Percentiles rank a stretch among this genome's conserved stretches.
These are phyloP conservation scores for Scylla paramamosain DNA, from an alignment of 1,140 invertebrate species.

Conservation along the genomic window DNA sequence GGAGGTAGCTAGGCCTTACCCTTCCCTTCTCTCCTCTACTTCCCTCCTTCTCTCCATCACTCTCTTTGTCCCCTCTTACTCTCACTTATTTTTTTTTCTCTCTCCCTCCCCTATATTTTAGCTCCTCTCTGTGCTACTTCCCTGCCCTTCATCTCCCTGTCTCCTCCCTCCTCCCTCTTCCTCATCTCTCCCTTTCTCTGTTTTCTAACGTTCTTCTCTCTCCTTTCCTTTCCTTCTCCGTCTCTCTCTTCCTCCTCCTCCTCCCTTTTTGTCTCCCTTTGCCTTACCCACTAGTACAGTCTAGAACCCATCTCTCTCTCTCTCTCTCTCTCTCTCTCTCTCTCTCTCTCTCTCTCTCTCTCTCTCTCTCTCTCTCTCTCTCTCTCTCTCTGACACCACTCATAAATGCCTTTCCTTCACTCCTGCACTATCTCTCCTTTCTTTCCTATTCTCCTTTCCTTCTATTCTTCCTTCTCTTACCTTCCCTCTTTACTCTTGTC, in stretches of 20 bases:
- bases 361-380: neutral
- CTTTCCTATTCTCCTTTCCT: neutral
- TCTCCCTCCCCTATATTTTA: neutral
- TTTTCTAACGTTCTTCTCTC: no score
- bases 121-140: no score
- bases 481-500: neutral
- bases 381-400: no score
- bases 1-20: no score
- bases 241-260: no score
- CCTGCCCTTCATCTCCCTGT: neutral
- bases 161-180: neutral
- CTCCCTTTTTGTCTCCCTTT: neutral
- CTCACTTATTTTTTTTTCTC: neutral
- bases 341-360: neutral
- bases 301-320: neutral
- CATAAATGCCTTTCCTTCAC: neutral
- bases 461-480: neutral
- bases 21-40: neutral
- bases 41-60: neutral
- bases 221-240: neutral
- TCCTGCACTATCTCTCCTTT: neutral
- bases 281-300: no score
- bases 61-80: neutral
- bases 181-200: neutral
- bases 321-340: neutral